Evolutionary conservation across 2,888 invertebrate genomes (phyloP), one percentile per base, ranked within the genome.

Genomic region (Melanotus villosus): DNA sequence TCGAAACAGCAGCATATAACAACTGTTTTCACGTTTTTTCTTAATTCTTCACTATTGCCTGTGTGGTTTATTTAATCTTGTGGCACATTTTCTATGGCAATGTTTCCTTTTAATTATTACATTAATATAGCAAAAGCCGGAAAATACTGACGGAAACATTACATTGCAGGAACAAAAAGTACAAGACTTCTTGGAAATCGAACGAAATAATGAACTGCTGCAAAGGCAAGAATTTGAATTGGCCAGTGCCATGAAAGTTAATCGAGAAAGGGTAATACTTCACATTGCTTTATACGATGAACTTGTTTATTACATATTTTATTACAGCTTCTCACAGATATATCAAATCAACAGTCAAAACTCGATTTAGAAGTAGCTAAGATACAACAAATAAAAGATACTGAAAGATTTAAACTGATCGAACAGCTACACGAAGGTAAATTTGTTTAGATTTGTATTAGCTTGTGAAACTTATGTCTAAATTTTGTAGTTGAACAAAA

Each of bases 301-400:
- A 26, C 7, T 5, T 26, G 7, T 34, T 34, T 57, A 18, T 59
- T 68, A 69, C n/a, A n/a, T n/a, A n/a, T n/a, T n/a, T n/a, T n/a
- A 58, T 80, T 83, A 72, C 74, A 88, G 88, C 83, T 89, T 26
- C 76, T 88, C 73, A 85, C 85, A 73, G 85, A 87, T 79, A 84
- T 92, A 74, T 84, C 89, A 62, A 81, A 88, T 78, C 89, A 92
- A 78, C 92, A 93, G 83, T 87, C 86, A 66, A 88, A 89, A 77
- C 83, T 92, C 41, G 92, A 93, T 79, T 84, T 84, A 71, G 89
- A 92, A 83, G 88, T 93, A 73, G 88, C 88, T 68, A 90, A 89
- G 84, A 87, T 93, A 65, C 93, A 93, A 76, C 89, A 88, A 79
- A 87, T 87, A 74, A 90, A 88, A 82, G 92, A 93, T 80, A 79